phyloP scores from a whole-genome alignment of 92 coral and sea anemone genomes.

The Muricea muricata region DNA sequence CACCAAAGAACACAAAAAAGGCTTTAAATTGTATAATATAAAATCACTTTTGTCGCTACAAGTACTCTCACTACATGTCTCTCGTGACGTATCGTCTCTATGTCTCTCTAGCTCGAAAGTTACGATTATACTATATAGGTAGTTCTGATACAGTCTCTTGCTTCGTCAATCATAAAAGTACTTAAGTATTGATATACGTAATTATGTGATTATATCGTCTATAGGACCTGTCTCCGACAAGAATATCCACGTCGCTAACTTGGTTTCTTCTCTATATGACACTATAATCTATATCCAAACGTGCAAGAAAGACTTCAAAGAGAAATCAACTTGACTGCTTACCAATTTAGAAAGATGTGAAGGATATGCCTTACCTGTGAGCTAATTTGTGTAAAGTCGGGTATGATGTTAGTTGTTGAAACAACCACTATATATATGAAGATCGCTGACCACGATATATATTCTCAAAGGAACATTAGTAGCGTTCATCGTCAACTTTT shows the following conservation, averaged over 20 bases:
- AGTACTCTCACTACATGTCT: too few species aligned
- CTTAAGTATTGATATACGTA: too few species aligned
- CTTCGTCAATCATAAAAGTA: too few species aligned
- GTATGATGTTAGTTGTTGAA: constrained; percentile 14
- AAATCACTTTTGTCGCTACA: too few species aligned
- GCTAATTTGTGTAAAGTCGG: constrained; percentile 58
- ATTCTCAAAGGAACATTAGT: constrained; percentile 63
- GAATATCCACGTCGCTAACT: constrained; percentile 33
- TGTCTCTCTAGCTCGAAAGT: too few species aligned
- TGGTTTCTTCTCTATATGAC: constrained; percentile 60
- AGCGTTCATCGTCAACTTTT: constrained; percentile 48
- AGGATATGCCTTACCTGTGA: neutral
- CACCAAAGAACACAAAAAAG: too few species aligned
- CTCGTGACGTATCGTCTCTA: too few species aligned
- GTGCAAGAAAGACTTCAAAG: constrained; percentile 52
- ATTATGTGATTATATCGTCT: too few species aligned
- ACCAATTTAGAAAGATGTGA: constrained; percentile 25
- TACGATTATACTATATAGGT: too few species aligned
- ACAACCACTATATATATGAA: constrained; percentile 22
- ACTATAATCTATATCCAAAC: constrained; percentile 41
- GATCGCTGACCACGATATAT: constrained; percentile 49
- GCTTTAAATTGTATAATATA: too few species aligned
- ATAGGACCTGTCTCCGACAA: too few species aligned
- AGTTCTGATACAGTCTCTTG: too few species aligned
- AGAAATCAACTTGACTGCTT: constrained; percentile 60